Conservation (phyloP, 2,113 vertebrate genomes). For the Neolamprologus toae region DNA sequence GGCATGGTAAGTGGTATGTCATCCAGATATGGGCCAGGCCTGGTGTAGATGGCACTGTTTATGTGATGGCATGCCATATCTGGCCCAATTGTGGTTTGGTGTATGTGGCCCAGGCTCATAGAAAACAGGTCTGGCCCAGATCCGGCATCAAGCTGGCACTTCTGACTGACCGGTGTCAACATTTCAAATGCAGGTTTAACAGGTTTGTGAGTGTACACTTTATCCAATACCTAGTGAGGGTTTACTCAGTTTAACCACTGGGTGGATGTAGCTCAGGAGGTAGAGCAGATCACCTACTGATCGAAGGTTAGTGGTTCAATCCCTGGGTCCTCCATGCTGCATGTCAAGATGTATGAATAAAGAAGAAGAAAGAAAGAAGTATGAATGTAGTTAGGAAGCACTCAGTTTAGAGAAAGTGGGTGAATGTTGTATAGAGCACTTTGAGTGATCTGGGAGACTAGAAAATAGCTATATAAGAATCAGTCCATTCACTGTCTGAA, state of each 20-base stretch:
- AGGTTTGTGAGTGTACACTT: background rate
- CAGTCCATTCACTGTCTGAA: fast-evolving
- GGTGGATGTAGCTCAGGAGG: background rate
- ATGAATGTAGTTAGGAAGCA: background rate
- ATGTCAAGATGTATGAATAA: too few species aligned
- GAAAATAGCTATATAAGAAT: fast-evolving
- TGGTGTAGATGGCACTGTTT: background rate
- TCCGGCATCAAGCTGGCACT: background rate
- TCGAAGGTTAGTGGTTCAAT: background rate
- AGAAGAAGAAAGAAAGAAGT: too few species aligned
- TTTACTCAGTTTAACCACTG: background rate
- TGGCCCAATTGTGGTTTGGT: fast-evolving
- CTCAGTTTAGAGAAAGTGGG: background rate
- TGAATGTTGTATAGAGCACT: background rate
- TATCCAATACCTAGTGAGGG: background rate
- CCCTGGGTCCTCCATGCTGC: fast-evolving
- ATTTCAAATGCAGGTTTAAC: background rate
- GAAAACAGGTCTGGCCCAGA: background rate
- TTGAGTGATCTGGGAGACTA: background rate
- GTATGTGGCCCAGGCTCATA: fast-evolving
- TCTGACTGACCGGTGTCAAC: background rate
- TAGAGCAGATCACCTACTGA: background rate
- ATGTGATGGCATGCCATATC: background rate
- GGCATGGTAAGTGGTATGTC: background rate
- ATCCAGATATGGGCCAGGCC: background rate